Evolutionary conservation across 2,113 vertebrate genomes (phyloP), one percentile per base, ranked within the genome.

Genomic region (Accipiter cooperii): DNA sequence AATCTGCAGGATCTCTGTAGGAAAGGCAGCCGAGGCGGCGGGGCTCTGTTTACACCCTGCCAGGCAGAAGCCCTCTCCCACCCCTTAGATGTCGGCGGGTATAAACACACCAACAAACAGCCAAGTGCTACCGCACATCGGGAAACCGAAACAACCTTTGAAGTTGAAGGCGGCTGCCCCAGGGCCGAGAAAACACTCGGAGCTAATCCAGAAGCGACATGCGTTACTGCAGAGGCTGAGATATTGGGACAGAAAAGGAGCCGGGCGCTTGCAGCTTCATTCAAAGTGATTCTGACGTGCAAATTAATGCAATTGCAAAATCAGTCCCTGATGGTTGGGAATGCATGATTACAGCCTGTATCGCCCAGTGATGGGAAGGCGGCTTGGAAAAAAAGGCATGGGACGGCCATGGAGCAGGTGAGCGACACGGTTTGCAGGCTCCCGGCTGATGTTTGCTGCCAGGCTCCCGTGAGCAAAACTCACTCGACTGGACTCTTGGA

Each of bases 41-140:
- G 69, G 74, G 85, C 70, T 61, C 61, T 97, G 89, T 96, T 97
- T 96, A 97, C 71, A 93, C 83, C 46, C 73, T 96, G 94, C 87
- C 91, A 97, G 92, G 90, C 89, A 97, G 86, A 13, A 94, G 87
- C 84, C 93, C 95, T 95, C 94, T 90, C 93, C 71, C 89, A 94
- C 71, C 95, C 47, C 74, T 97, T 68, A 95, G 96, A 97, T 96
- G 94, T 89, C 2, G 29, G 87, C 1, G 20, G 85, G 25, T 88
- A 87, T 94, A 94, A 97, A 97, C 90, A 96, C 71, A 46, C 49
- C 91, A 77, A 71, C 82, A 83, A 91, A 69, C 60, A 93, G 89
- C 87, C 80, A 71, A 95, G 77, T 9, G 47, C 89, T 95, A 68
- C 92, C 28, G 12, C 51, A 13, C 47, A 70, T 54, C 21, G 21